Evolutionary conservation across 2,797 vertebrate genomes (phyloP).

Genomic region (Enoplosus armatus): DNA sequence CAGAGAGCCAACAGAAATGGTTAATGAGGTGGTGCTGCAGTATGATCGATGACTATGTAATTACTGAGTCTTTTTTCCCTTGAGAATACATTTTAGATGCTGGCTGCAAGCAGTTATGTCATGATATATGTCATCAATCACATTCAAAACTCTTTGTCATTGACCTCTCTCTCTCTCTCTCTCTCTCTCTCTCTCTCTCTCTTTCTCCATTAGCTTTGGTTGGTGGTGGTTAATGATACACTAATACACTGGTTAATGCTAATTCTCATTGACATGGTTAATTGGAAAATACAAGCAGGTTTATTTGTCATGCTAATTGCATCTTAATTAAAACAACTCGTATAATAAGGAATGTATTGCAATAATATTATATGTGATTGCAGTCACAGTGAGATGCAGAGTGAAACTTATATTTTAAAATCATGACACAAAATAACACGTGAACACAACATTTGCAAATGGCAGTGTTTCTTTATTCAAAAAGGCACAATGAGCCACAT

Average conservation of each 20-base stretch:
- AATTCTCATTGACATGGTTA: neutral
- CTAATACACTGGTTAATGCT: neutral
- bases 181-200: neutral
- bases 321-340: neutral
- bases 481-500: neutral
- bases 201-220: neutral
- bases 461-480: slow-evolving; percentile 19
- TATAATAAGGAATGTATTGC: neutral
- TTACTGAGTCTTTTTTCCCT: too few species aligned
- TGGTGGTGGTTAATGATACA: neutral
- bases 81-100: too few species aligned
- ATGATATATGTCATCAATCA: neutral
- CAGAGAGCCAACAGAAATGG: neutral
- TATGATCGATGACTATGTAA: too few species aligned
- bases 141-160: neutral
- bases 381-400: neutral
- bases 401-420: neutral
- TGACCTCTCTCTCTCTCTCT: neutral
- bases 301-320: neutral
- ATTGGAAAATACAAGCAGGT: neutral
- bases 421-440: neutral
- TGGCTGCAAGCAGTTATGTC: too few species aligned
- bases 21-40: too few species aligned
- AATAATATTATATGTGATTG: neutral
- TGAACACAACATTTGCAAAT: neutral